Base-by-base conservation (phyloP, 2,113 vertebrate species). In the Chloropsis hardwickii region DNA sequence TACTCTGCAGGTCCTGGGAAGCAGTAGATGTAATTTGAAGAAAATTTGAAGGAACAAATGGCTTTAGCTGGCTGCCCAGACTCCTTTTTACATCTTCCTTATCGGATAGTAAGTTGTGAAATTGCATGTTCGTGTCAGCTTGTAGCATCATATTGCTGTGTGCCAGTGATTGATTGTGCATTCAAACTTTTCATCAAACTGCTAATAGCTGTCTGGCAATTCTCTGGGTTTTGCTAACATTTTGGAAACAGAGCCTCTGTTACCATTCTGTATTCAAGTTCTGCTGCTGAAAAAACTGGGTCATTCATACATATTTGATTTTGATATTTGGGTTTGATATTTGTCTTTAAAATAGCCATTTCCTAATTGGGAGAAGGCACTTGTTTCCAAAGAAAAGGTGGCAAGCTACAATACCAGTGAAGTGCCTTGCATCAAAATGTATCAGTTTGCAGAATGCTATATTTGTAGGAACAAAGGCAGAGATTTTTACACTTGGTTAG, bases 41-140 rank as follows among this genome's bases (percentile, higher is more conserved):
- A 96, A 84, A 91, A 86, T 71, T 54, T 95, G 96, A 78, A 96
- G 88, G 94, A 97, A 88, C 97, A 97, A 91, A 98, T 99, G 98
- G 99, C 98, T 97, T 98, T 99, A 97, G 98, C 99, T 66, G 98
- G 98, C 95, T 99, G 98, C 96, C 98, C 98, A 48, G 99, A 99
- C 97, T 99, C 99, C 97, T 99, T 99, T 97, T 96, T 99, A 89
- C 98, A 98, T 97, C 98, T 98, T 97, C 98, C 98, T 15, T 98
- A 98, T 88, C 95, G 95, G 86, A 96, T 97, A 97, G 97, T 97
- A 97, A 97, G 97, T 97, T 79, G 86, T 51, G 44, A 90, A 96
- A 94, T 56, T 94, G 53, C 86, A 81, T 92, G 88, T 94, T 91
- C 6, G 0, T 95, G 69, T 96, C 82, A 86, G 37, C 48, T 92